Percentiles rank a stretch among this genome's conserved stretches.
These are phyloP conservation scores for Homarus gammarus DNA, from an alignment of 2,888 invertebrate genomes.

Conservation along the genomic window DNA sequence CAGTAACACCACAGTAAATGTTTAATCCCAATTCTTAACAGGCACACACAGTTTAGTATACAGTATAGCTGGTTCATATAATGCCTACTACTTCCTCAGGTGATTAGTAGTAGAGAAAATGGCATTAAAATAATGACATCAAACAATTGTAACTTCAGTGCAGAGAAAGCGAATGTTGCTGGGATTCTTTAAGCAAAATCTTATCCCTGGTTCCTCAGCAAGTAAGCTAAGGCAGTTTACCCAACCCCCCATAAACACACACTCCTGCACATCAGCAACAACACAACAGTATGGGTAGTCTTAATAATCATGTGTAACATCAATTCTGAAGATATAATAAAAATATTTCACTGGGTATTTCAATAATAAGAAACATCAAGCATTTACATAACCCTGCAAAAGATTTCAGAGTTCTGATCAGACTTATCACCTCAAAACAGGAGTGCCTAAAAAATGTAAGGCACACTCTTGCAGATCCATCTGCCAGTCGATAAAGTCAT, in stretches of 20 bases:
- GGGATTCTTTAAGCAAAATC: background rate
- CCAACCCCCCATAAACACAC: background rate
- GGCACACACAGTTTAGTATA: too few species aligned
- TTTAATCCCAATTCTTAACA: too few species aligned
- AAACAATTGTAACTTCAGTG: background rate
- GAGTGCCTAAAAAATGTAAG: constrained; percentile 24
- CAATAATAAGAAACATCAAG: background rate
- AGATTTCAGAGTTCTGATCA: background rate
- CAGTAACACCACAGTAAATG: background rate
- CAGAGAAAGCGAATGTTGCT: background rate
- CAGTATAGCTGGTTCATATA: too few species aligned
- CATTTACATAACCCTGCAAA: too few species aligned
- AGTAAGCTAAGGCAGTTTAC: background rate
- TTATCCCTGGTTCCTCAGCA: background rate
- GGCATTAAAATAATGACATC: too few species aligned
- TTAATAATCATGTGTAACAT: background rate
- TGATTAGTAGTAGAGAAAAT: background rate
- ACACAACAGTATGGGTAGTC: background rate
- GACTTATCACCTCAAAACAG: constrained; percentile 9
- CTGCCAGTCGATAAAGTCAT: constrained; percentile 14
- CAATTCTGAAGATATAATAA: background rate
- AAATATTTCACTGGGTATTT: background rate
- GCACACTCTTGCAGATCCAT: constrained; percentile 25
- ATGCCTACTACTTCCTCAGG: background rate
- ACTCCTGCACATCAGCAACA: background rate